Base-by-base conservation (phyloP, 2,888 invertebrate species). In the Herminia tarsipennalis region DNA sequence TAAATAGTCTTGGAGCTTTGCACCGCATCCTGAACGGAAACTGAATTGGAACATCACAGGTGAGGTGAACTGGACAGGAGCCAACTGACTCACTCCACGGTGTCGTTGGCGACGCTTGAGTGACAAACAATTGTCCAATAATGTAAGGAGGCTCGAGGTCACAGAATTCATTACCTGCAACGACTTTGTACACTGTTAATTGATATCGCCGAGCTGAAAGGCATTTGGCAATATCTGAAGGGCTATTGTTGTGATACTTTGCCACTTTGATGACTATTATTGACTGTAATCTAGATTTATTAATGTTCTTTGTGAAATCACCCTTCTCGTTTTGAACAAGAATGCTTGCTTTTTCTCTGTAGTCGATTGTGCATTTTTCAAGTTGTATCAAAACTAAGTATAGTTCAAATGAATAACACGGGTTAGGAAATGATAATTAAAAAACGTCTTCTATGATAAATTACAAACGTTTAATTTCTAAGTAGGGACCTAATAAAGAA, bases 21-120 rank as follows among this genome's bases (percentile, higher is more conserved):
- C 62, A 71, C 71, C 72, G 76, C 82, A 85, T 85, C 86, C 85
- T 83, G 78, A 81, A 70, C 85, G 87, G 87, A 86, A 86, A 76
- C 80, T 59, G 73, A 66, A 66, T 66, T 66, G 66, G 66, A 64
- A 66, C 66, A 66, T 66, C 81, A 76, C 88, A 89, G 89, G 89
- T 89, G 87, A 85, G 77, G 52, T 54, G 62, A 49, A 57, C 81
- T 88, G 88, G 88, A 78, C 46, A 17, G 1, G 24, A 32, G 82
- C 87, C 86, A 86, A 80, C 58, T 78, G 77, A 81, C 75, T 81
- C 78, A 79, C 66, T 9, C 42, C 27, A 37, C 43, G 53, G 42
- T 60, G 45, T 43, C 46, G 58, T 50, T 62, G 61, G 57, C 54
- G 66, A 50, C 65, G 57, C 50, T 33, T 50, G 63, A 50, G 49